These are phyloP conservation scores for Pipistrellus nathusii DNA, from an alignment of 2,797 vertebrate species.

Conservation along the genomic window DNA sequence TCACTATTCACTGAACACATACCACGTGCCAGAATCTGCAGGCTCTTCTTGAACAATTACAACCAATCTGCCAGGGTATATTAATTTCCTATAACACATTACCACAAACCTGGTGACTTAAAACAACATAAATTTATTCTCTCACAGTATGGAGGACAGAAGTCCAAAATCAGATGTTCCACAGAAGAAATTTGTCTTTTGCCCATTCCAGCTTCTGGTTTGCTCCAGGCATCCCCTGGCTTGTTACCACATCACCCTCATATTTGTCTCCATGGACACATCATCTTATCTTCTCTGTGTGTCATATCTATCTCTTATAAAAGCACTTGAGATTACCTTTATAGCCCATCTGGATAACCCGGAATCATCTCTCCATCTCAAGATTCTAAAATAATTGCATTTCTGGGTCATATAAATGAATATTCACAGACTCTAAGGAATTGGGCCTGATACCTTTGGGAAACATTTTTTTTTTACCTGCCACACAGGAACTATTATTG, in stretches of 20 bases:
- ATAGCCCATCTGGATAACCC: not conserved
- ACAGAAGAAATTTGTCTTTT: not conserved
- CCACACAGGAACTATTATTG: not conserved
- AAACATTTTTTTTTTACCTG: not conserved
- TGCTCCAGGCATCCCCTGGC: not conserved
- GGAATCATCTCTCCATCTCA: not conserved
- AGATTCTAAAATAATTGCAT: not conserved
- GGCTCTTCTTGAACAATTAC: not conserved
- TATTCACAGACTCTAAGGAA: not conserved
- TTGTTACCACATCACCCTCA: not conserved
- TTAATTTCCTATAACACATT: not conserved
- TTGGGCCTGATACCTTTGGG: not conserved
- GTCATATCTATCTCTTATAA: not conserved
- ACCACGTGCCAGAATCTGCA: not conserved
- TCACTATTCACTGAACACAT: not conserved
- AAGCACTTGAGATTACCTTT: not conserved
- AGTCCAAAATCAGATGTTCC: not conserved
- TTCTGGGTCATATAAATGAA: not conserved
- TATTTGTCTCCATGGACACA: not conserved
- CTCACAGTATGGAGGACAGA: not conserved
- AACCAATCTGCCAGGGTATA: not conserved
- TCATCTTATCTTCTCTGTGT: not conserved
- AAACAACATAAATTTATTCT: slow-evolving; percentile 24
- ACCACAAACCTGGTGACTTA: not conserved
- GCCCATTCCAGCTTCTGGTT: not conserved